phyloP scores from a whole-genome alignment of 2,113 vertebrate genomes.

The Zootoca vivipara region DNA sequence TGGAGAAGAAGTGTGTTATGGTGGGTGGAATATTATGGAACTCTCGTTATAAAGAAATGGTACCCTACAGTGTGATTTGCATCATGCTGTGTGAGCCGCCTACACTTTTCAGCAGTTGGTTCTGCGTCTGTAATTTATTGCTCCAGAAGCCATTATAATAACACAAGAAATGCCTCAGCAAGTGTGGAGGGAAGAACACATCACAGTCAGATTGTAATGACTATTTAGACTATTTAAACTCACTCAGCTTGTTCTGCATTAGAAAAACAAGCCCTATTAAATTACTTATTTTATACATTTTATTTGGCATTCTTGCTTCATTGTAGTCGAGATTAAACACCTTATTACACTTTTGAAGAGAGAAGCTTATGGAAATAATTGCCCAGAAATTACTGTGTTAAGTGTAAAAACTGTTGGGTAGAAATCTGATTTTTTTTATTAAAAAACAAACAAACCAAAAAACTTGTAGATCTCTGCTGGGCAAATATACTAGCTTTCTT shows the following conservation, averaged over 20 bases:
- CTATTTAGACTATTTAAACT: slow-evolving; percentile 76
- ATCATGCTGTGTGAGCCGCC: slow-evolving; percentile 65
- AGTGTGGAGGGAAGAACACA: slow-evolving; percentile 68
- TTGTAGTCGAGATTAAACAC: slow-evolving; percentile 55
- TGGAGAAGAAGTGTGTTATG: slow-evolving; percentile 10
- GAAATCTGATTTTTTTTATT: slow-evolving; percentile 30
- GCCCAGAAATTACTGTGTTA: slow-evolving; percentile 44
- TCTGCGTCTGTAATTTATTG: slow-evolving; percentile 72
- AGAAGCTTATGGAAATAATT: slow-evolving; percentile 36
- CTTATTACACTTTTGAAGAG: slow-evolving; percentile 44
- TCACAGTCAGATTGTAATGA: slow-evolving; percentile 73
- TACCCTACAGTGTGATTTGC: slow-evolving; percentile 56
- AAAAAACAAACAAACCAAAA: background rate
- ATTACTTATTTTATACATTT: slow-evolving; percentile 64
- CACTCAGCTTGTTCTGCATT: slow-evolving; percentile 66
- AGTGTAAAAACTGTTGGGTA: slow-evolving; percentile 17
- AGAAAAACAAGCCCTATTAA: slow-evolving; percentile 69
- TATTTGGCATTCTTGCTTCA: slow-evolving; percentile 59
- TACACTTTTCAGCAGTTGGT: slow-evolving; percentile 65
- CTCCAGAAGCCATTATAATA: slow-evolving; percentile 75
- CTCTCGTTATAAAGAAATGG: slow-evolving; percentile 52
- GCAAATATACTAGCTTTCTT: background rate
- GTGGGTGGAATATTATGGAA: slow-evolving; percentile 51
- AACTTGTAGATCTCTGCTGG: slow-evolving; percentile 8
- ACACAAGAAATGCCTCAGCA: slow-evolving; percentile 67